Evolutionary conservation across 2,797 vertebrate species (phyloP).

Genomic region (Centropyge bicolor): DNA sequence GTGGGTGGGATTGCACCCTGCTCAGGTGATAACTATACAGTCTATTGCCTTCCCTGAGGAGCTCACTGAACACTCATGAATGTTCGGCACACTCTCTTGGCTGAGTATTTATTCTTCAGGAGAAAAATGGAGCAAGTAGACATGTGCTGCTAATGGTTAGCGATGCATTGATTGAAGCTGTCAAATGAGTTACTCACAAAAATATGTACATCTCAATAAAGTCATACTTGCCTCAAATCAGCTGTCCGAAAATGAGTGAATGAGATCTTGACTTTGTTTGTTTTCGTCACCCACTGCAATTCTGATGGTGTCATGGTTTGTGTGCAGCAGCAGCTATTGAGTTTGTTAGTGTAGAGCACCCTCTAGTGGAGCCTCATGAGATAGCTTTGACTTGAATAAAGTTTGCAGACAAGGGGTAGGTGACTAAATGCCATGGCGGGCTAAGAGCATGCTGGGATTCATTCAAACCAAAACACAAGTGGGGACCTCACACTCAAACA

Average conservation of each 20-base stretch:
- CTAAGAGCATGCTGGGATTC: not conserved
- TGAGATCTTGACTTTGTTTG: constrained; percentile 13
- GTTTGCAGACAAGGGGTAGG: not conserved
- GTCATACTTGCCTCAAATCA: constrained; percentile 31
- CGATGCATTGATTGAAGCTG: constrained; percentile 12
- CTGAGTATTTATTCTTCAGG: constrained; percentile 40
- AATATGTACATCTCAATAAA: constrained; percentile 70
- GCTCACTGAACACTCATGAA: constrained; percentile 71
- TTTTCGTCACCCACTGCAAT: constrained; percentile 18
- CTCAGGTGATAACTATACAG: constrained; percentile 97
- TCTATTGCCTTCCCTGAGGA: constrained; percentile 95
- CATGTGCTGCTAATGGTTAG: constrained; percentile 21
- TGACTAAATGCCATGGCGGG: fast-evolving
- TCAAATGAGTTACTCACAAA: constrained; percentile 18
- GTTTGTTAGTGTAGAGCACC: constrained; percentile 50
- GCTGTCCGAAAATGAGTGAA: constrained; percentile 47
- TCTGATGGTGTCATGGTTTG: constrained; percentile 8
- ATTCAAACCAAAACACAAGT: not conserved
- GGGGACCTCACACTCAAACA: not conserved
- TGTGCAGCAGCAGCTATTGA: constrained; percentile 6
- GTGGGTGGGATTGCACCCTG: constrained; percentile 91
- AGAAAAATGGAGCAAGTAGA: constrained; percentile 1
- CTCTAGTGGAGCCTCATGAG: constrained; percentile 67
- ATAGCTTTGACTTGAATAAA: constrained; percentile 20
- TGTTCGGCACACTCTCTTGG: constrained; percentile 21